Conservation (phyloP, 1,140 invertebrate genomes). For the Lethocerus indicus region DNA sequence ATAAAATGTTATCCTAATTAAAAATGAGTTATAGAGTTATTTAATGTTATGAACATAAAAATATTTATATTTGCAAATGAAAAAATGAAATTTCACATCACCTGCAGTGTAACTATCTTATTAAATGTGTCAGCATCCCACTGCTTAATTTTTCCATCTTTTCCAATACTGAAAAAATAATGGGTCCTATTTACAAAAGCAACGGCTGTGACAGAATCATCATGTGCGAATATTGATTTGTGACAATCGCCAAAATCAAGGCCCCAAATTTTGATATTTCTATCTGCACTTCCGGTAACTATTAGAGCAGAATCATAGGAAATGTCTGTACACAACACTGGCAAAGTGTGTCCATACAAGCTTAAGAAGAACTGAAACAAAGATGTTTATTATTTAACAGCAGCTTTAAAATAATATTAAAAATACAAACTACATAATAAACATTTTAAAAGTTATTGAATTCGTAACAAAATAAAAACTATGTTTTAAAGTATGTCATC, state of each 20-base stretch:
- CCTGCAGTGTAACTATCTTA: conserved; percentile 77
- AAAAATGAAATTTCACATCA: conserved; percentile 23
- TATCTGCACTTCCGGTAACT: conserved; percentile 85
- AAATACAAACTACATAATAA: not conserved
- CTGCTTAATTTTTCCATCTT: conserved; percentile 86
- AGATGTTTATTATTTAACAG: conserved; percentile 7
- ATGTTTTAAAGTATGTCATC: not conserved
- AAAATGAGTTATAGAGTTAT: too few relatives aligned
- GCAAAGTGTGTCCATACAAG: conserved; percentile 92
- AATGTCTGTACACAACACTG: conserved; percentile 87
- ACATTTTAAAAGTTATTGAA: not conserved
- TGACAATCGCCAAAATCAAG: conserved; percentile 97
- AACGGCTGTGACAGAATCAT: conserved; percentile 80
- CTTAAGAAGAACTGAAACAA: conserved; percentile 75
- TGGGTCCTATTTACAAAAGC: conserved; percentile 83
- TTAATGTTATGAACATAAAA: too few relatives aligned
- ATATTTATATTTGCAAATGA: too few relatives aligned
- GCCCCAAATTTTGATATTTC: conserved; percentile 96
- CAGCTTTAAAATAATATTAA: not conserved
- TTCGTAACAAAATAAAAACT: not conserved
- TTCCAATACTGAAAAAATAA: conserved; percentile 82
- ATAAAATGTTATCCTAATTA: not conserved
- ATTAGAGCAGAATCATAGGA: conserved; percentile 79
- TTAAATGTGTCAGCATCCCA: conserved; percentile 94
- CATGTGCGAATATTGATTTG: conserved; percentile 76